Conservation (phyloP, 2,113 vertebrate genomes). For the Arothron firmamentum region DNA sequence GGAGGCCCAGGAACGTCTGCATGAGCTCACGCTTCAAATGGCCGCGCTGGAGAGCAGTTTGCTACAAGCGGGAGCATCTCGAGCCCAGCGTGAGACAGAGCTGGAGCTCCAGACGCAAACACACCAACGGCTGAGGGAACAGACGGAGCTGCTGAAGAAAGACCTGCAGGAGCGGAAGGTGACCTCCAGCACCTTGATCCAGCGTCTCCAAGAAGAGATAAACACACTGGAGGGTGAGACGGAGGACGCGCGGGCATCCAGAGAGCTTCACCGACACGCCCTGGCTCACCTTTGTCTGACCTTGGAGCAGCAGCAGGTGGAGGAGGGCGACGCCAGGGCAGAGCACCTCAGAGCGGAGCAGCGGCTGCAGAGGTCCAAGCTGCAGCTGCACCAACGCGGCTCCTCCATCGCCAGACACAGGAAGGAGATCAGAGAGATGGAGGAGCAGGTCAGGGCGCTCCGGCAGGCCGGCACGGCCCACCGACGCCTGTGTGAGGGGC, state of each 20-base stretch:
- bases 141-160: constrained; percentile 26
- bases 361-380: constrained; percentile 49
- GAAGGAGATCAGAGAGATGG: constrained; percentile 54
- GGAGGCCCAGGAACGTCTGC: background rate
- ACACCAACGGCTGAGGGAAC: constrained; percentile 8
- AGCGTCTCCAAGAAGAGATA: constrained; percentile 22
- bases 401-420: constrained; percentile 43
- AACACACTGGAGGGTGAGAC: constrained; percentile 33
- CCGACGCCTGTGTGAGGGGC: constrained; percentile 32
- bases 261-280: background rate
- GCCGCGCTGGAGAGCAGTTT: constrained; percentile 9
- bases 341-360: constrained; percentile 20
- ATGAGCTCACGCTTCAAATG: background rate
- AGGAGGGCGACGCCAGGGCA: constrained; percentile 43
- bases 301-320: constrained; percentile 28
- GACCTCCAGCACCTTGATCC: background rate
- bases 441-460: constrained; percentile 50
- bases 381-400: constrained; percentile 46
- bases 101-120: constrained; percentile 22
- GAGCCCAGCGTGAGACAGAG: constrained; percentile 14
- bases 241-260: constrained; percentile 4
- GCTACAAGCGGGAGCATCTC: background rate
- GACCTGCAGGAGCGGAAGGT: constrained; percentile 35
- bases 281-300: constrained; percentile 27
- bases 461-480: constrained; percentile 33